Evolutionary conservation across 2,113 vertebrate genomes (phyloP).

Genomic region (Dipodomys stephensi): DNA sequence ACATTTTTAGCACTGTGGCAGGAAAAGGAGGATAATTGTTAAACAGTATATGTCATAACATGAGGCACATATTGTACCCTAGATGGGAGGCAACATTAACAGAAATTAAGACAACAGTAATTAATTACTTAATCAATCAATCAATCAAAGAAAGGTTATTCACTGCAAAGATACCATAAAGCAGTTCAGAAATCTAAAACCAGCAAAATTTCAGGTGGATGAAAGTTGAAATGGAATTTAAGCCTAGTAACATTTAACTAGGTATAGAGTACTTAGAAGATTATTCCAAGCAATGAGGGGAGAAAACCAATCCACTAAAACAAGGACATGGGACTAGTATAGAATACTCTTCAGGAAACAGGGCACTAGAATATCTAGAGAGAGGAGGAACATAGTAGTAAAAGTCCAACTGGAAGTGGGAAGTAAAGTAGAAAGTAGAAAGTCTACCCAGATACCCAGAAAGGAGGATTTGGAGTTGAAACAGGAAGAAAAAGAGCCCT

Average conservation of each 20-base stretch:
- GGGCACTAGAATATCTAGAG: slow-evolving; percentile 20
- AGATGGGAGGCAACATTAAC: not conserved
- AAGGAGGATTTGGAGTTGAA: not conserved
- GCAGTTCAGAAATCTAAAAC: not conserved
- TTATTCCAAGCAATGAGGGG: not conserved
- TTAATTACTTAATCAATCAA: not conserved
- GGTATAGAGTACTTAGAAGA: slow-evolving; percentile 15
- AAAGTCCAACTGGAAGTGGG: slow-evolving; percentile 38
- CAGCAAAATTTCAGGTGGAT: slow-evolving; percentile 57
- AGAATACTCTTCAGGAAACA: slow-evolving; percentile 64
- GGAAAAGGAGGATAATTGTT: not conserved
- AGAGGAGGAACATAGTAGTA: slow-evolving; percentile 26
- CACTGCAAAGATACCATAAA: not conserved
- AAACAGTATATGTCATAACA: not conserved
- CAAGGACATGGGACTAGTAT: slow-evolving; percentile 6
- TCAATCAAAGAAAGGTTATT: not conserved
- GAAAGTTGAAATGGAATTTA: slow-evolving; percentile 63
- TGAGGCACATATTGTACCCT: not conserved
- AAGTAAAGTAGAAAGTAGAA: slow-evolving; percentile 23
- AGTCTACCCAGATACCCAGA: not conserved
- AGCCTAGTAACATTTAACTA: slow-evolving; percentile 57
- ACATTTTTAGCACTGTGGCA: slow-evolving; percentile 6
- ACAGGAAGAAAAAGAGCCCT: not conserved
- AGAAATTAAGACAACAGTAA: too few relatives aligned
- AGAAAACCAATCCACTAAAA: slow-evolving; percentile 21